These are phyloP conservation scores for Lycaon pictus DNA, from an alignment of 2,113 vertebrate genomes.

Conservation along the genomic window DNA sequence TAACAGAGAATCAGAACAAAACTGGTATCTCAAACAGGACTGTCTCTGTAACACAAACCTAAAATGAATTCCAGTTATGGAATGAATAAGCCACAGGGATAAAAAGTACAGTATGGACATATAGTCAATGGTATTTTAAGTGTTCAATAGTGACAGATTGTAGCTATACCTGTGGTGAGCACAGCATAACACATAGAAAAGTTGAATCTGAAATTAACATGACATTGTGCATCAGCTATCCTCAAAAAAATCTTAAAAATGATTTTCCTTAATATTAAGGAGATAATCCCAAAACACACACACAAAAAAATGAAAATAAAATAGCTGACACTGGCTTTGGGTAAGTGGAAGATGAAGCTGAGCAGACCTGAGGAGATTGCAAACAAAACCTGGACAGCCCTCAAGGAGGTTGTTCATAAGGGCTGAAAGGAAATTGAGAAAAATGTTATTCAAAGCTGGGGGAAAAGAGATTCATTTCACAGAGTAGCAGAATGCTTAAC, in stretches of 20 bases:
- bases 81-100: not conserved
- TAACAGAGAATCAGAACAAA: not conserved
- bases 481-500: not conserved
- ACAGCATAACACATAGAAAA: not conserved
- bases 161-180: not conserved
- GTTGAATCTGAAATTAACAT: not conserved
- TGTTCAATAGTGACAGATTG: not conserved
- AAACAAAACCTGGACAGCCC: not conserved
- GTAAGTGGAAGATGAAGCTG: not conserved
- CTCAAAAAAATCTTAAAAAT: not conserved
- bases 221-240: not conserved
- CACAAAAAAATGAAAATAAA: not conserved
- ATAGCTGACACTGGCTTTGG: not conserved
- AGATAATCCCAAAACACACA: not conserved
- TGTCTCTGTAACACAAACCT: not conserved
- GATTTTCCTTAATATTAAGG: not conserved
- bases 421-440: not conserved
- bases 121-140: not conserved
- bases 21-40: not conserved
- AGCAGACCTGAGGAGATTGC: not conserved
- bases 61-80: not conserved
- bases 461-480: not conserved
- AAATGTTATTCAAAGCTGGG: not conserved
- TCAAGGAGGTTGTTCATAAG: not conserved
- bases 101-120: not conserved